Percentiles rank a stretch among this genome's conserved stretches.
Conservation (phyloP, 2,888 invertebrate species). For the Myopa tessellatipennis region DNA sequence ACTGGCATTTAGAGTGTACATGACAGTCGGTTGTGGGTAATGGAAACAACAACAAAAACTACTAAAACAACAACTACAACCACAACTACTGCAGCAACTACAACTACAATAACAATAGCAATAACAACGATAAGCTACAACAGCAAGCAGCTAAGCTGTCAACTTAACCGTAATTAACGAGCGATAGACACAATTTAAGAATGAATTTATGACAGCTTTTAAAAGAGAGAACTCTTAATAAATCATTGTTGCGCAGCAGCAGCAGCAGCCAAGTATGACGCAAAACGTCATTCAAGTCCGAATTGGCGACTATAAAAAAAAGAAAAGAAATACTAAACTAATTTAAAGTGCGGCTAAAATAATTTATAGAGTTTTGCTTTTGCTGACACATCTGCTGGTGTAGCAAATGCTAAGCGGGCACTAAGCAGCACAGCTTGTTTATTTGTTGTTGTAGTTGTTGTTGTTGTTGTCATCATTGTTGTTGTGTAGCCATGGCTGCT, state of each 20-base stretch:
- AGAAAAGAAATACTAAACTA: not conserved
- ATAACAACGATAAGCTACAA: constrained; percentile 1
- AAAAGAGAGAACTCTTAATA: constrained; percentile 33
- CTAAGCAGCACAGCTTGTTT: not conserved
- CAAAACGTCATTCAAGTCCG: constrained; percentile 12
- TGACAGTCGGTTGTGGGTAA: constrained; percentile 24
- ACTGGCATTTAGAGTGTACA: constrained; percentile 13
- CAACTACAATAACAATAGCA: not conserved
- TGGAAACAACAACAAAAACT: constrained; percentile 32
- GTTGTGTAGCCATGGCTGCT: not conserved
- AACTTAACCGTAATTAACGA: constrained; percentile 48
- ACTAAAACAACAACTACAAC: not conserved
- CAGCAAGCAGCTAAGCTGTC: constrained; percentile 40
- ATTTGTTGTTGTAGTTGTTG: not conserved
- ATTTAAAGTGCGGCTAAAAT: constrained; percentile 24
- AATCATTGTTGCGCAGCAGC: constrained; percentile 21
- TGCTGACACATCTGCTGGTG: constrained; percentile 21
- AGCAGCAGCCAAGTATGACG: constrained; percentile 18
- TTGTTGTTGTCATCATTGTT: not conserved
- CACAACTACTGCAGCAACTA: not conserved
- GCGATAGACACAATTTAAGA: constrained; percentile 45
- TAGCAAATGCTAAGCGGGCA: constrained; percentile 13
- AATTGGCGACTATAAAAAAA: constrained; percentile 4
- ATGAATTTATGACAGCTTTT: constrained; percentile 40
- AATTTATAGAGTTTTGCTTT: constrained; percentile 23